Percentiles rank a stretch among this genome's conserved stretches.
Conservation (phyloP, 2,113 vertebrate genomes). For the Polypterus senegalus region DNA sequence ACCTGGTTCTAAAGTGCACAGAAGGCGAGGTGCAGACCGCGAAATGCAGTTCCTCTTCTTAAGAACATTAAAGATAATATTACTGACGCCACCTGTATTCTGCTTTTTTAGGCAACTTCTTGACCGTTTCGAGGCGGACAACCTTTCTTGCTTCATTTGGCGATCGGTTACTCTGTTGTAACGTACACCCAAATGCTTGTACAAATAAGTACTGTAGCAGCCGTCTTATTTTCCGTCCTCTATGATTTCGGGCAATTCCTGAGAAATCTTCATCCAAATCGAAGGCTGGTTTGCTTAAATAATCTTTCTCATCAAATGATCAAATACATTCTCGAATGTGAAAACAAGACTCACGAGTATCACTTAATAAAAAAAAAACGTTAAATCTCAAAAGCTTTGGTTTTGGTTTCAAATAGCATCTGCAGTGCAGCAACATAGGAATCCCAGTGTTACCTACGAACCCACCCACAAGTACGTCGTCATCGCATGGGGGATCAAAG, state of each 20-base stretch:
- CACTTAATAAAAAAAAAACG: neutral
- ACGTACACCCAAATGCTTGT: too few species aligned
- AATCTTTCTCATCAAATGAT: too few species aligned
- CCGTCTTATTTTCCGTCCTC: too few species aligned
- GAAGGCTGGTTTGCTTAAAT: too few species aligned
- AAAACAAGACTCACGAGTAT: too few species aligned
- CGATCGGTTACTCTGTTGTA: neutral
- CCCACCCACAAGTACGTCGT: constrained; percentile 43
- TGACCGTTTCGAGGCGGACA: constrained; percentile 61
- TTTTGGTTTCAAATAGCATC: constrained; percentile 17
- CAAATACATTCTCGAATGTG: too few species aligned
- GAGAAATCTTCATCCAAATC: too few species aligned
- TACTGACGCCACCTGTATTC: constrained; percentile 66
- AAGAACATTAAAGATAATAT: constrained; percentile 87
- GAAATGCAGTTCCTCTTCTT: constrained; percentile 89
- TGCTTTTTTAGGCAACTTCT: constrained; percentile 61
- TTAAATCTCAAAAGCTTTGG: too few species aligned
- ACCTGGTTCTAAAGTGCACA: constrained; percentile 96
- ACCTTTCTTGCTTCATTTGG: constrained; percentile 74
- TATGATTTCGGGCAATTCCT: too few species aligned
- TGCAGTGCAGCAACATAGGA: constrained; percentile 43
- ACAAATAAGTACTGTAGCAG: too few species aligned
- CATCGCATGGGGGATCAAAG: constrained; percentile 2
- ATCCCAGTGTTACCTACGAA: constrained; percentile 17
- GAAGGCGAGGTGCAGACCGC: constrained; percentile 80